Evolutionary conservation across 2,113 vertebrate genomes (phyloP).

Genomic region (Lepidothrix coronata): DNA sequence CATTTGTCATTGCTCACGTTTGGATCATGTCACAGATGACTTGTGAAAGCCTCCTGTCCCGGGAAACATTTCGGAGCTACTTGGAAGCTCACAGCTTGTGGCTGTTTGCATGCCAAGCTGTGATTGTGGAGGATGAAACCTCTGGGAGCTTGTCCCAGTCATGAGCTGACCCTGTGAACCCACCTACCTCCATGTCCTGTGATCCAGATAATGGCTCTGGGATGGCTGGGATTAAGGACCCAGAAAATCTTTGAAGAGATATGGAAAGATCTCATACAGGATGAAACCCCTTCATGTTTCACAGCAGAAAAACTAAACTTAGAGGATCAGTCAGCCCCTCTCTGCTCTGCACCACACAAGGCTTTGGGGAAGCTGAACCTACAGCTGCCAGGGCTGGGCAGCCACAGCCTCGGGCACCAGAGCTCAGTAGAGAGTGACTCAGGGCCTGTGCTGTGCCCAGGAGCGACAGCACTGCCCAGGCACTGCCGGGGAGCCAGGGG

Average conservation of each 20-base stretch:
- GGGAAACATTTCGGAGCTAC: background rate
- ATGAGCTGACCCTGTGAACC: background rate
- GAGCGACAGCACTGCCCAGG: background rate
- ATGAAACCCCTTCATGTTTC: background rate
- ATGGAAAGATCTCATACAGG: background rate
- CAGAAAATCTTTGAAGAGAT: background rate
- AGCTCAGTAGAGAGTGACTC: background rate
- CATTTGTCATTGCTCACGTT: background rate
- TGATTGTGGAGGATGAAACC: background rate
- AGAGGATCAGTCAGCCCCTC: background rate
- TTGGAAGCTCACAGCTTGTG: background rate
- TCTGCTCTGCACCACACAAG: background rate
- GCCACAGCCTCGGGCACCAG: background rate
- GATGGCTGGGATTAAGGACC: background rate
- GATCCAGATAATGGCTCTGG: background rate
- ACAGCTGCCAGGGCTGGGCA: no score
- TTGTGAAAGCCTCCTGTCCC: background rate
- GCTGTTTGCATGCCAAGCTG: background rate
- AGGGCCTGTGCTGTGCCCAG: background rate
- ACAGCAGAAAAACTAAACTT: background rate
- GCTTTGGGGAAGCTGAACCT: no score
- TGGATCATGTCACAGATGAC: background rate
- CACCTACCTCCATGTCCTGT: background rate
- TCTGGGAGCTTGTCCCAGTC: background rate
- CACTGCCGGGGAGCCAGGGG: background rate